Conservation (phyloP, 2,888 invertebrate species). For the Eupithecia abbreviata region DNA sequence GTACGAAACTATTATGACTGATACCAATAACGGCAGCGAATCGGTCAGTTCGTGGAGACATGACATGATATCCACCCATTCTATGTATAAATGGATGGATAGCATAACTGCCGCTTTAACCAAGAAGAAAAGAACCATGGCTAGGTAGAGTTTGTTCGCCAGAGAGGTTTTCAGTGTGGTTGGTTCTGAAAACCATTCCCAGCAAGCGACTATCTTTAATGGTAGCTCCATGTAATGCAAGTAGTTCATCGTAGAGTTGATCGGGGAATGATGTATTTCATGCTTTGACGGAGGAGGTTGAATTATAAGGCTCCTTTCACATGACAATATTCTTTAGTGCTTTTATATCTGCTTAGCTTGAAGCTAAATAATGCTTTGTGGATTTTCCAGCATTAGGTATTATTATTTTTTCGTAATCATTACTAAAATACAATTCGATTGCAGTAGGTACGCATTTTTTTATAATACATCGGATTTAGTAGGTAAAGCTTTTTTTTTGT, state of each 20-base stretch:
- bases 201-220: constrained; percentile 67
- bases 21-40: constrained; percentile 63
- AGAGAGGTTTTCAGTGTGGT: constrained; percentile 50
- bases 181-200: constrained; percentile 67
- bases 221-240: constrained; percentile 62
- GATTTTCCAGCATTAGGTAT: no score
- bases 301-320: not conserved
- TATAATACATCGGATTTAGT: no score
- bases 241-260: constrained; percentile 52
- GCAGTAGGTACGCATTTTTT: no score
- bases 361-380: no score
- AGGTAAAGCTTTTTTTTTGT: no score
- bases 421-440: no score
- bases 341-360: not conserved
- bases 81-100: constrained; percentile 60
- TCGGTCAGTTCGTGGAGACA: constrained; percentile 69
- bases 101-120: constrained; percentile 54
- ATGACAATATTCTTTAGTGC: not conserved
- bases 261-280: constrained; percentile 26
- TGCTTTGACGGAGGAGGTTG: not conserved
- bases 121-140: constrained; percentile 62
- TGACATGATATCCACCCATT: constrained; percentile 69
- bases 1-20: constrained; percentile 65
- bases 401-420: no score
- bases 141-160: constrained; percentile 62